Evolutionary conservation across 2,888 invertebrate genomes (phyloP), one percentile per base, ranked within the genome.

Genomic region (Melinaea menophilus): DNA sequence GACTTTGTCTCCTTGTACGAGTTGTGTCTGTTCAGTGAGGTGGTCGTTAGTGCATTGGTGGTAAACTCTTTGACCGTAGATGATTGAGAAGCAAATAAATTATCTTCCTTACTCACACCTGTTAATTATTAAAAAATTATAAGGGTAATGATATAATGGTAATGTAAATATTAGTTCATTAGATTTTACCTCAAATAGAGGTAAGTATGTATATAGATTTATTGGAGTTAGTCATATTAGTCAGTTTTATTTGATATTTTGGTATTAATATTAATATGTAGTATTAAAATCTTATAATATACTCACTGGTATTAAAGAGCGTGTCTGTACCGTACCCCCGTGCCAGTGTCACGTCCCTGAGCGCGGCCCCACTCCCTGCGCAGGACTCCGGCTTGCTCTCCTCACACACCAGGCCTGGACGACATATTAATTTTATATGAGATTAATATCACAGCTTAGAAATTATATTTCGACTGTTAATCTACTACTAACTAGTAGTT

Each of bases 1-100:
- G 85, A 82, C 75, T 90, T 90, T 58, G 84, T 79, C 77, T 90
- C 90, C 78, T 90, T 90, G 69, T 86, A 90, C 12, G 90, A 90
- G 74, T 90, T 88, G 75, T 90, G 90, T 72, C 90, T 78, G 75
- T 86, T 88, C 75, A 90, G 84, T 70, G 86, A 72, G 67, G 77
- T 79, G 60, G 79, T 72, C 62, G 82, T 75, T 70, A 80, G 72
- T 57, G 81, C 77, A 71, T 77, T 80, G 71, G 82, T 78, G 62
- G 82, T 73, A 72, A 85, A 88, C 72, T 88, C 85, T 63, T 85
- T 76, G 69, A 81, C 70, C 54, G 77, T 68, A 35, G 79, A 69
- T 47, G 77, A 67, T 66, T 81, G 82, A 58, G 81, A 62, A 54
- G 75, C 66, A 69, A 81, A 83, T 67, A 81, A 68, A 69, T 73